Base-by-base conservation (phyloP, 2,113 vertebrate genomes). In the Parotia lawesii region DNA sequence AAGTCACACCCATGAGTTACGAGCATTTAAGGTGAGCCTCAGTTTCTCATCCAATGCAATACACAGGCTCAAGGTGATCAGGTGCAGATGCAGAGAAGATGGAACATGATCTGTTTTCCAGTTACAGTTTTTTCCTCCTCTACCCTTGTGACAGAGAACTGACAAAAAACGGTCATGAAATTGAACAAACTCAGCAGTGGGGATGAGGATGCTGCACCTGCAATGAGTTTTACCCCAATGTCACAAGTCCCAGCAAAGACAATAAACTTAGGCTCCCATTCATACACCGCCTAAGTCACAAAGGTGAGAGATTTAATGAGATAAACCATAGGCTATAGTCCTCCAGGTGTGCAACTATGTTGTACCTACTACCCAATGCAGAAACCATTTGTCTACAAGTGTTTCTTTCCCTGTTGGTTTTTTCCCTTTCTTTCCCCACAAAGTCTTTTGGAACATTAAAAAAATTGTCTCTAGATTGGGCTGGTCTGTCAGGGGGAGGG, bases 1-100 rank as follows among this genome's bases (percentile, higher is more conserved):
- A 95, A 94, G 87, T 95, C 90, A 94, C 85, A 90, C 42, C 87
- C 87, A 53, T 11, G 28, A 85, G 37, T 90, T 93, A 54, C 0
- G n/a, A 90, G 47, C 40, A 4, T 33, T 83, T 37, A 77, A 80
- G n/a, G 48, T 51, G 64, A 81, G 75, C 91, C 89, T 91, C 82
- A 40, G 56, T 79, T 87, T 73, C 93, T 48, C 69, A 31, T 28
- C n/a, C 65, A 86, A 15, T 9, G 20, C 61, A 76, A 83, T 2
- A 44, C 27, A 70, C 11, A 35, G 31, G 64, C 65, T 94, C 82
- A 77, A 95, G 75, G 54, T 75, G 89, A 96, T 42, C 47, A 50
- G 85, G 47, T 17, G 28, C 27, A 76, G 72, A n/a, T 58, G 71
- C 38, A 89, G 75, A 56, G 60, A 85, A 76, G 67, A 53, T n/a